phyloP scores from a whole-genome alignment of 2,797 vertebrate species.

The Anisognathus igniventris region DNA sequence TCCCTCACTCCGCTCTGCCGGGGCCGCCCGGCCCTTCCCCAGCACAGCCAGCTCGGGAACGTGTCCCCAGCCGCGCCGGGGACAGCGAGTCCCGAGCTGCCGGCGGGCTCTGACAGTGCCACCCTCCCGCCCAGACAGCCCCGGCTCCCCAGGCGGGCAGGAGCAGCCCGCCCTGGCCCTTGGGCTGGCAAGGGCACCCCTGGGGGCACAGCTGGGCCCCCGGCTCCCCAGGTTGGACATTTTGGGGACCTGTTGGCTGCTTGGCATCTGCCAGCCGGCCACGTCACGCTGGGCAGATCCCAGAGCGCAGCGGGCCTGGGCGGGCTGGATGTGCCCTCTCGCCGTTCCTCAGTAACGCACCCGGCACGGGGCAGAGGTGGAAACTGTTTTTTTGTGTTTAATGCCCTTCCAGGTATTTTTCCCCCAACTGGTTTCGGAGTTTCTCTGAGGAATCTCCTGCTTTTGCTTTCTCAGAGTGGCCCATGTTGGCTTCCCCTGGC shows the following conservation, averaged over 20 bases:
- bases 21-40: fast-evolving
- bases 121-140: fast-evolving
- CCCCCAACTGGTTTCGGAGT: background rate
- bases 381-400: background rate
- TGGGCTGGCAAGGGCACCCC: background rate
- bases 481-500: background rate
- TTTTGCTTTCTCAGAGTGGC: background rate
- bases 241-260: background rate
- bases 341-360: fast-evolving
- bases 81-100: background rate
- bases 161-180: background rate
- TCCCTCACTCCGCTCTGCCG: fast-evolving
- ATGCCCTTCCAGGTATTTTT: background rate
- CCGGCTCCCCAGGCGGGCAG: fast-evolving
- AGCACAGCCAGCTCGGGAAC: fast-evolving
- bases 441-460: background rate
- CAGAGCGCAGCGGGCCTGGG: fast-evolving
- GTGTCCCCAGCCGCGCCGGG: fast-evolving
- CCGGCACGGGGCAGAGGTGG: no score
- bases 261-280: background rate
- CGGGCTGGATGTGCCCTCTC: fast-evolving
- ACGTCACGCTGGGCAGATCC: background rate
- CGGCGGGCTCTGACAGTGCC: fast-evolving
- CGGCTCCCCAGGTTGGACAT: fast-evolving
- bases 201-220: background rate